Conservation (phyloP, 1,140 invertebrate species). For the Andrena cerasifolii region DNA sequence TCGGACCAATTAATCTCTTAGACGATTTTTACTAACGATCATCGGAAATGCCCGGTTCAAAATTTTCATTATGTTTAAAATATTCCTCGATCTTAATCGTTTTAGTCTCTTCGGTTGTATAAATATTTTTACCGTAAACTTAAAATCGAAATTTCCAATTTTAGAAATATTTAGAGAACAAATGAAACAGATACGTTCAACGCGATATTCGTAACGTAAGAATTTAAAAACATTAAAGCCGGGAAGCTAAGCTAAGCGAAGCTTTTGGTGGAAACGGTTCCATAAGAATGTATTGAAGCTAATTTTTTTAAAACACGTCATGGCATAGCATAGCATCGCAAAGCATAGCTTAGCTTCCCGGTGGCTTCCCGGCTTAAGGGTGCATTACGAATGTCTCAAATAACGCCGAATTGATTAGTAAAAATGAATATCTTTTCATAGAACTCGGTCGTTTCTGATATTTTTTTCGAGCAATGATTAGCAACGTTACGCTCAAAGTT, state of each 20-base stretch:
- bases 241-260: too few relatives aligned
- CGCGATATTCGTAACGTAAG: neutral
- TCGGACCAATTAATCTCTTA: slow-evolving; percentile 21
- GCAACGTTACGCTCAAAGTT: slow-evolving; percentile 1
- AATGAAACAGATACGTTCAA: neutral
- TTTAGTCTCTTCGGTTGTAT: neutral
- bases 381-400: too few relatives aligned
- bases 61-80: slow-evolving; percentile 5
- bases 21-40: neutral
- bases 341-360: too few relatives aligned
- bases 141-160: neutral
- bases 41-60: neutral
- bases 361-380: too few relatives aligned
- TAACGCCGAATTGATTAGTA: neutral
- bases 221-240: neutral
- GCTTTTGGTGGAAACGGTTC: too few relatives aligned
- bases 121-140: neutral
- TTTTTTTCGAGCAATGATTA: slow-evolving; percentile 19
- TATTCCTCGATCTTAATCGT: neutral
- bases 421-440: slow-evolving; percentile 12
- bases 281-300: too few relatives aligned
- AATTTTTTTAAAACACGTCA: too few relatives aligned
- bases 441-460: slow-evolving; percentile 44
- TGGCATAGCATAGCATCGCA: too few relatives aligned
- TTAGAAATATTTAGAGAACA: neutral